Conservation (phyloP, 2,113 vertebrate species). For the Cricetomys ansorgei region DNA sequence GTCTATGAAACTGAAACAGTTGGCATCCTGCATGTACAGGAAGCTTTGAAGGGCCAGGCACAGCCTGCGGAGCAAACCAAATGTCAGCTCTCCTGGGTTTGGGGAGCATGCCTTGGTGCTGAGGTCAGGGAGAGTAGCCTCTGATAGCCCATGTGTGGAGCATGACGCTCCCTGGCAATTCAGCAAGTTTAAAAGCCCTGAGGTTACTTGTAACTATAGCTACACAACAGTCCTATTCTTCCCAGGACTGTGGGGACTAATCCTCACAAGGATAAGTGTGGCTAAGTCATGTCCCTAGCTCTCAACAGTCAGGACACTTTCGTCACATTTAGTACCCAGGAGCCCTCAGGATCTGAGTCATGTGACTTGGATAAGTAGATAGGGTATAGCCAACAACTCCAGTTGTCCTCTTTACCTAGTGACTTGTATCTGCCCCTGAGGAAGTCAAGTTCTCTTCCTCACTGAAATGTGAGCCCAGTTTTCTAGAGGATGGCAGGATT, state of each 20-base stretch:
- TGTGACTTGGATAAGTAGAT: fast-evolving
- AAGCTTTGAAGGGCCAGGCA: not conserved
- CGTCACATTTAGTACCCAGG: not conserved
- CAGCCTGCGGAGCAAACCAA: not conserved
- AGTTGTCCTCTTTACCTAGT: not conserved
- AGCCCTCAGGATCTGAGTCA: not conserved
- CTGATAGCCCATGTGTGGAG: not conserved
- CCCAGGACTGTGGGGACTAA: not conserved
- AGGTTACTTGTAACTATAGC: not conserved
- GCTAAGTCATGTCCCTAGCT: not conserved
- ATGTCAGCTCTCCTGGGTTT: not conserved
- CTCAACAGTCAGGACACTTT: not conserved
- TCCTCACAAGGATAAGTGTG: not conserved
- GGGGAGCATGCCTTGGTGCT: not conserved
- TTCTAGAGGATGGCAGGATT: not conserved
- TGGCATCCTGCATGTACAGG: not conserved
- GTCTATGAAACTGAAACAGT: not conserved
- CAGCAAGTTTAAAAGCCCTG: not conserved
- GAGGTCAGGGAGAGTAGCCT: not conserved
- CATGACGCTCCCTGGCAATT: not conserved
- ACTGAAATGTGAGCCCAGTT: not conserved
- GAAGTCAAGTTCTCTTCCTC: not conserved
- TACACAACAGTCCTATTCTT: not conserved
- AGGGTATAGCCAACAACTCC: not conserved
- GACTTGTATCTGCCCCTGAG: not conserved